Evolutionary conservation across 2,888 invertebrate genomes (phyloP).

Genomic region (Falcaria lacertinaria): DNA sequence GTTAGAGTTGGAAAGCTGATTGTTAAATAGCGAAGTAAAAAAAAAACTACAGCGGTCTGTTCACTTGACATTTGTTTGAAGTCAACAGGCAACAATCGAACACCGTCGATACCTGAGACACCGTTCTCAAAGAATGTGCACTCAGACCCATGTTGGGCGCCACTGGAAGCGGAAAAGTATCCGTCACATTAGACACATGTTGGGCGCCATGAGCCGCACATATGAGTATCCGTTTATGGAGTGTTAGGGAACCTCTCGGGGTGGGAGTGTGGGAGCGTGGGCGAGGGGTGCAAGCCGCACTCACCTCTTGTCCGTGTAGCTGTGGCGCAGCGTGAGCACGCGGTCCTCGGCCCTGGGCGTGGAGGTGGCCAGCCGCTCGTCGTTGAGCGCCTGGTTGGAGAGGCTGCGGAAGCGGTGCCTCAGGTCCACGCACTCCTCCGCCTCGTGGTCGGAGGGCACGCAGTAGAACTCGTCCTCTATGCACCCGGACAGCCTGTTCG

Average conservation of each 20-base stretch:
- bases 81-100: too few species aligned
- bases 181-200: too few species aligned
- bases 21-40: too few species aligned
- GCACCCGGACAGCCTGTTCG: slow-evolving; percentile 58
- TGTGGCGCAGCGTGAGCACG: slow-evolving; percentile 44
- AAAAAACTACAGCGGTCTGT: too few species aligned
- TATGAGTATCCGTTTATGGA: too few species aligned
- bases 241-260: slow-evolving; percentile 1
- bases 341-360: slow-evolving; percentile 43
- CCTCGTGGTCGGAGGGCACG: slow-evolving; percentile 55
- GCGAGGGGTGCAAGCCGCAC: slow-evolving; percentile 23
- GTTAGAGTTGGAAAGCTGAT: too few species aligned
- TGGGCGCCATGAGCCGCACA: too few species aligned
- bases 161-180: too few species aligned
- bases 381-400: slow-evolving; percentile 43
- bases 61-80: too few species aligned
- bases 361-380: slow-evolving; percentile 38
- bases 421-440: slow-evolving; percentile 49
- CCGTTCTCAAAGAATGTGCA: too few species aligned
- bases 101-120: too few species aligned
- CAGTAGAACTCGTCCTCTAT: slow-evolving; percentile 73
- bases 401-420: slow-evolving; percentile 47
- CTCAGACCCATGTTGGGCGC: too few species aligned
- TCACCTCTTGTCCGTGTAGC: slow-evolving; percentile 63
- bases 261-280: slow-evolving; percentile 5